Evolutionary conservation across 2,797 vertebrate genomes (phyloP).

Genomic region (Pogonophryne albipinna): DNA sequence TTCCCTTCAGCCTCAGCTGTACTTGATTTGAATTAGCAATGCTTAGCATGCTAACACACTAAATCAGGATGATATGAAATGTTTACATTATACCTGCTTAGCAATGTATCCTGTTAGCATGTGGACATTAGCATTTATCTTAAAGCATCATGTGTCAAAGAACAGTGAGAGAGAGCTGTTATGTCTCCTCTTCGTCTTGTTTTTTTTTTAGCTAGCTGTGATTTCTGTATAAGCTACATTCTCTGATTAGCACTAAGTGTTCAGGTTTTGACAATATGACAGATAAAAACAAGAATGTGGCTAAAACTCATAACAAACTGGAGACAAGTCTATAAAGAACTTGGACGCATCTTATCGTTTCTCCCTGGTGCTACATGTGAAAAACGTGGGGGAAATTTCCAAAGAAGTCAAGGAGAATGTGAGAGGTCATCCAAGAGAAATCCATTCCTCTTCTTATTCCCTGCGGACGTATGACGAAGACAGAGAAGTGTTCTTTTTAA

Average conservation of each 20-base stretch:
- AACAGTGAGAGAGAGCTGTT: too few relatives aligned
- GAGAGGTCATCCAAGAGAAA: conserved; percentile 16
- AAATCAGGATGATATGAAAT: background rate
- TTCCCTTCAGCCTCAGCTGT: too few relatives aligned
- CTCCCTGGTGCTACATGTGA: background rate
- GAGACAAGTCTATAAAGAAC: background rate
- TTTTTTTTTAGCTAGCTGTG: background rate
- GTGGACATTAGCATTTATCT: background rate
- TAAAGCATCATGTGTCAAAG: too few relatives aligned
- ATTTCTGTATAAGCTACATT: background rate
- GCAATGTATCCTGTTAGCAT: background rate
- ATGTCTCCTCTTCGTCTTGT: background rate
- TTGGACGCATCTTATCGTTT: background rate
- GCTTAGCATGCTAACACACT: background rate
- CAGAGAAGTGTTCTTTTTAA: conserved; percentile 10
- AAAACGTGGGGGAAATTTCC: background rate
- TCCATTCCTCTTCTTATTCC: background rate
- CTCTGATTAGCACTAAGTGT: background rate
- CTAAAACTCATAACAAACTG: background rate
- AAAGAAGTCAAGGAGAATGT: background rate
- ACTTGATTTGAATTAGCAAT: background rate
- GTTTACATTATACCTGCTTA: background rate
- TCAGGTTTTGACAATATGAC: conserved; percentile 2
- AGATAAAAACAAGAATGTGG: background rate
- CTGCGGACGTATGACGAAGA: background rate